These are phyloP conservation scores for Ennomos erosarius DNA, from an alignment of 2,888 invertebrate species.

Conservation along the genomic window DNA sequence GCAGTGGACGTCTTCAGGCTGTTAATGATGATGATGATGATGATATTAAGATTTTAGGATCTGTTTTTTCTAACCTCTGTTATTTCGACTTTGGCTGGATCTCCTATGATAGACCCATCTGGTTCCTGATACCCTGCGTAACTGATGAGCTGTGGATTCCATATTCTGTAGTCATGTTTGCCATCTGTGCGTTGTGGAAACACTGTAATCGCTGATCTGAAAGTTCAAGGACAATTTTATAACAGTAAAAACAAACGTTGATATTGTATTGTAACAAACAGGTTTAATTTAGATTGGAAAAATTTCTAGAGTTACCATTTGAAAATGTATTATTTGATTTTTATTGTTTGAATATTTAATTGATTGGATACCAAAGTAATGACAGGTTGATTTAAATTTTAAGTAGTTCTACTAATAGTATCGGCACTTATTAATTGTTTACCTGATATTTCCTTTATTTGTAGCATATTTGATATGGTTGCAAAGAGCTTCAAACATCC, in stretches of 20 bases:
- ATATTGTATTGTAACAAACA: too few species aligned
- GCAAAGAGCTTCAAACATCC: constrained; percentile 98
- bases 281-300: too few species aligned
- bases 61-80: constrained; percentile 89
- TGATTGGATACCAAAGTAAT: too few species aligned
- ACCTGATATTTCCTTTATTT: constrained; percentile 98
- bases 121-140: constrained; percentile 96
- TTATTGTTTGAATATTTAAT: too few species aligned
- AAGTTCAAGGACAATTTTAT: constrained; percentile 25
- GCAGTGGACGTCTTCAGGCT: too few species aligned
- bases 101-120: constrained; percentile 94
- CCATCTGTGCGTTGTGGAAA: constrained; percentile 97
- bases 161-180: constrained; percentile 95
- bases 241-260: too few species aligned
- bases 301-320: too few species aligned
- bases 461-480: constrained; percentile 98
- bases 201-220: constrained; percentile 96
- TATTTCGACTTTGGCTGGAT: constrained; percentile 94
- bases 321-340: too few species aligned
- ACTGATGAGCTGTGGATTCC: constrained; percentile 95
- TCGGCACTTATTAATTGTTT: constrained; percentile 12
- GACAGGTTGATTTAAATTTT: too few species aligned
- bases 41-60: not conserved
- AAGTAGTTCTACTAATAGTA: too few species aligned
- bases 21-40: too few species aligned